Conservation (phyloP, 2,797 vertebrate genomes). For the Trachurus trachurus region DNA sequence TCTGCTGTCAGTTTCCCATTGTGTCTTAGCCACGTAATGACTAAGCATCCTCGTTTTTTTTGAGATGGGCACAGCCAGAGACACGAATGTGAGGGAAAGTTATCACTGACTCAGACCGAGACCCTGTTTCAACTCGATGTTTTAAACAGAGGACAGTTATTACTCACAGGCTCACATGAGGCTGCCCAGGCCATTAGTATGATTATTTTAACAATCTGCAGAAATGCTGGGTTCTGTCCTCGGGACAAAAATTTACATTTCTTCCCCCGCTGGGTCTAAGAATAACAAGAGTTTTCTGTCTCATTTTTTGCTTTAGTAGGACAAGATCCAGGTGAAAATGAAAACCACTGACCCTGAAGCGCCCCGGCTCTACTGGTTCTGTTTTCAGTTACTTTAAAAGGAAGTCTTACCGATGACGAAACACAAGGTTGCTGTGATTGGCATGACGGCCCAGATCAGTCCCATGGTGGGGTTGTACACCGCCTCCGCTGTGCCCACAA, state of each 20-base stretch:
- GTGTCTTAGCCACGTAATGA: not conserved
- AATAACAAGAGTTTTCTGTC: not conserved
- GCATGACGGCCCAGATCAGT: slow-evolving; percentile 86
- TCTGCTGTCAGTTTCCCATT: not conserved
- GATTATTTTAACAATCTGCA: too few species aligned
- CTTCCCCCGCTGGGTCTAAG: too few species aligned
- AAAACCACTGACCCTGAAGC: not conserved
- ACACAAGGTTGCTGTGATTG: slow-evolving; percentile 82
- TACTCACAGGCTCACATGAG: too few species aligned
- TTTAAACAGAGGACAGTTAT: not conserved
- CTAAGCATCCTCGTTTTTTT: not conserved
- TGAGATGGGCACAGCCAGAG: not conserved
- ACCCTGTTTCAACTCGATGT: not conserved
- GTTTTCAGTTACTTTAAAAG: not conserved
- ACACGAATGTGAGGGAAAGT: not conserved
- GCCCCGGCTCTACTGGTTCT: not conserved
- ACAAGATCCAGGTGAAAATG: not conserved
- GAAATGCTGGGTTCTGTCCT: too few species aligned
- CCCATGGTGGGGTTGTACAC: slow-evolving; percentile 86
- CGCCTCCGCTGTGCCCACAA: slow-evolving; percentile 85
- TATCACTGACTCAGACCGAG: not conserved
- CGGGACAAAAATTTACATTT: too few species aligned
- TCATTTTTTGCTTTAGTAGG: not conserved
- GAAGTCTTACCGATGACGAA: slow-evolving; percentile 83
- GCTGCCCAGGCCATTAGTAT: too few species aligned